Evolutionary conservation across 2,797 vertebrate genomes (phyloP).

Genomic region (Hipposideros larvatus): DNA sequence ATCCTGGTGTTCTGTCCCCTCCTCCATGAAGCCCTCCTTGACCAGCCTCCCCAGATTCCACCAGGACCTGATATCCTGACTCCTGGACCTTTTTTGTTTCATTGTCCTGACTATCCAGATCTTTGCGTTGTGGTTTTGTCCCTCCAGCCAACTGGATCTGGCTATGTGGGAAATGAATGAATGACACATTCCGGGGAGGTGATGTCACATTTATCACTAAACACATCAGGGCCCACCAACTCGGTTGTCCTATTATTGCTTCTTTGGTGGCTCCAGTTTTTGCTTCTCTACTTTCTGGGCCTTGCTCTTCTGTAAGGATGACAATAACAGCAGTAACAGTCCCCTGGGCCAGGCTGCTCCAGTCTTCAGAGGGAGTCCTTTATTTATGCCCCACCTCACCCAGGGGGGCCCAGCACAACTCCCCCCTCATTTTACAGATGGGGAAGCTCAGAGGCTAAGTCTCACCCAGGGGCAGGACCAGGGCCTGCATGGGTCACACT

Average conservation of each 20-base stretch:
- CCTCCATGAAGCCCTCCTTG: conserved; percentile 19
- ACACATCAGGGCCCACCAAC: not conserved
- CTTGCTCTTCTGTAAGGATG: not conserved
- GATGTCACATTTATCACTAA: not conserved
- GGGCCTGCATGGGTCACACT: not conserved
- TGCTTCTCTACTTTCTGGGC: not conserved
- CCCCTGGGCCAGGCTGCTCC: not conserved
- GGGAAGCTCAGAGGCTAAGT: not conserved
- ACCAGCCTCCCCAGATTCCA: not conserved
- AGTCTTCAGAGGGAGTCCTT: not conserved
- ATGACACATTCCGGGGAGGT: not conserved
- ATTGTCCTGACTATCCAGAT: not conserved
- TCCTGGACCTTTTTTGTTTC: not conserved
- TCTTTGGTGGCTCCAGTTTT: not conserved
- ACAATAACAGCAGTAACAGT: not conserved
- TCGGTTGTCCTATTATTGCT: not conserved
- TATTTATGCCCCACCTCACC: not conserved
- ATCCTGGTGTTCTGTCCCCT: not conserved
- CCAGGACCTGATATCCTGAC: not conserved
- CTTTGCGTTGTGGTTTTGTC: not conserved
- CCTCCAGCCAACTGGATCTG: not conserved
- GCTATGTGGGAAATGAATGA: not conserved
- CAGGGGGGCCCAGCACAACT: accelerated
- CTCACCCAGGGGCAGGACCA: not conserved
- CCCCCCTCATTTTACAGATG: not conserved